Evolutionary conservation across 2,888 invertebrate species (phyloP).

Genomic region (Troides oblongomaculatus): DNA sequence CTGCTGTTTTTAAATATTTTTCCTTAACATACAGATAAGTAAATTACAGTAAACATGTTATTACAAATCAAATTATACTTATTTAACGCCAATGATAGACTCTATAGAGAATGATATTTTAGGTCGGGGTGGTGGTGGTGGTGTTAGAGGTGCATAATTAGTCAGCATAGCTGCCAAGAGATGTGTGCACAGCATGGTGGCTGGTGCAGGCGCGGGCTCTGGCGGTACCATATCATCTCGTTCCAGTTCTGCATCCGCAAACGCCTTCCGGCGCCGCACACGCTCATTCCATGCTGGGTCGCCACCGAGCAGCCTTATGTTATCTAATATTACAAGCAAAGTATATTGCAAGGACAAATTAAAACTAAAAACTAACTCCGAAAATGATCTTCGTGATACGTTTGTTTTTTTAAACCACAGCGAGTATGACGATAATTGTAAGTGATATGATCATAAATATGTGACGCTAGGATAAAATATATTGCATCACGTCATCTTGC

Average conservation of each 20-base stretch:
- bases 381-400: not conserved
- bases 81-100: slow-evolving; percentile 84
- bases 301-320: slow-evolving; percentile 42
- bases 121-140: slow-evolving; percentile 51
- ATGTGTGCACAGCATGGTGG: slow-evolving; percentile 73
- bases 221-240: slow-evolving; percentile 54
- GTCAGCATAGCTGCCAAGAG: slow-evolving; percentile 66
- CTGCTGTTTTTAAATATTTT: no score
- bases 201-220: slow-evolving; percentile 55
- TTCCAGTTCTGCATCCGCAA: slow-evolving; percentile 86
- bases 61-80: slow-evolving; percentile 30
- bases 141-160: slow-evolving; percentile 56
- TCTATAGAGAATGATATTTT: slow-evolving; percentile 84
- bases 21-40: no score
- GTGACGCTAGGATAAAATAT: no score
- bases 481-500: no score
- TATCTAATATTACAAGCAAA: slow-evolving; percentile 40
- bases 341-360: not conserved
- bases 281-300: slow-evolving; percentile 77
- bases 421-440: no score
- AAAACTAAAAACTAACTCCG: not conserved
- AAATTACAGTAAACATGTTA: no score
- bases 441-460: no score
- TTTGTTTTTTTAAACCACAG: no score
- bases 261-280: slow-evolving; percentile 78